Conservation (phyloP, 2,888 invertebrate genomes). For the Flexamia atlantica region DNA sequence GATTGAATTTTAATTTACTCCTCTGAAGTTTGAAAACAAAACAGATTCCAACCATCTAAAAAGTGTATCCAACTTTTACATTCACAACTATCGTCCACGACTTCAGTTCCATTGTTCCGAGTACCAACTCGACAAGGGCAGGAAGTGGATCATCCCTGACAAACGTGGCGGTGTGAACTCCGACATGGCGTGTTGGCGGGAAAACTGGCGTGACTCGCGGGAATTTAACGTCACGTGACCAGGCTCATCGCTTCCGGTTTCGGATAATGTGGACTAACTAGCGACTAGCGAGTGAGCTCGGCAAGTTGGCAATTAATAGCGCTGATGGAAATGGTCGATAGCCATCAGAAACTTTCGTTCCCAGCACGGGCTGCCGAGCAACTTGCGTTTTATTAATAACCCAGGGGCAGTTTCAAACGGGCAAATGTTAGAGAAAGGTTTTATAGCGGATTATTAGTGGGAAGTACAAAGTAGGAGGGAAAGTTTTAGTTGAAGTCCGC, state of each 20-base stretch:
- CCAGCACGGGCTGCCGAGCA: not conserved
- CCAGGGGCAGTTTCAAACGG: not conserved
- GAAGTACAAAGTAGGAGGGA: not conserved
- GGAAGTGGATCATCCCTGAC: constrained; percentile 3
- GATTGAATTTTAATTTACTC: too few species aligned
- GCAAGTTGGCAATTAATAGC: constrained; percentile 54
- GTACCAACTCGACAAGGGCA: not conserved
- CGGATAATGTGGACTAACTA: constrained; percentile 46
- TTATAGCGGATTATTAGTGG: not conserved
- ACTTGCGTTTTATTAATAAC: constrained; percentile 35
- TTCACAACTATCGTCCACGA: too few species aligned
- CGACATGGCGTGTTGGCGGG: constrained; percentile 34
- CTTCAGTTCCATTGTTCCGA: not conserved
- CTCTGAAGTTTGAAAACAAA: too few species aligned
- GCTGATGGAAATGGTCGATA: constrained; percentile 51
- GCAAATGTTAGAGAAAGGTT: not conserved
- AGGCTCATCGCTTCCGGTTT: constrained; percentile 48
- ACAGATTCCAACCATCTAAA: too few species aligned
- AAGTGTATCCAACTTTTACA: too few species aligned
- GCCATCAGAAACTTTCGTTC: constrained; percentile 24
- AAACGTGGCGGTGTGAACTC: constrained; percentile 39
- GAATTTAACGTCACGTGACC: constrained; percentile 21
- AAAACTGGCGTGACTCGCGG: constrained; percentile 46
- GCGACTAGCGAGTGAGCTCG: constrained; percentile 29
- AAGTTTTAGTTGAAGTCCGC: not conserved